Evolutionary conservation across 2,888 invertebrate genomes (phyloP), one percentile per base, ranked within the genome.

Genomic region (Globia sparganii): DNA sequence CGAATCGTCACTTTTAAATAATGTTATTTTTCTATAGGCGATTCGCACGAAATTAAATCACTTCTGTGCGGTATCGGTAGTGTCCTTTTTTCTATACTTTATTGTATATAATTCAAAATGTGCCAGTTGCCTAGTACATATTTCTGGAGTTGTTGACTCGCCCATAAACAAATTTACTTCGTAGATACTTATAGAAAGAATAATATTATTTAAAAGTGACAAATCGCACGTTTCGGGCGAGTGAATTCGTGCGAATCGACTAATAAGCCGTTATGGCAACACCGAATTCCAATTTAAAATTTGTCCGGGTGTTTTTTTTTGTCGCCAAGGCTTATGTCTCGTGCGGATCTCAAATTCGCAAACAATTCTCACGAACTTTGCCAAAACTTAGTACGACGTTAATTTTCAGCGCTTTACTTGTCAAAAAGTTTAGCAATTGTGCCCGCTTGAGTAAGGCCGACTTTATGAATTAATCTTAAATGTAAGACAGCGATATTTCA

Each of bases 361-460:
- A 90, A 89, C 88, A 88, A 86, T 89, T 85, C 81, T 77, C 78
- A 80, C 81, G 81, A 88, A 87, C 86, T 89, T 84, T 59, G 75
- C 64, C 75, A 46, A 86, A 92, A 91, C 88, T 91, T 91, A 87
- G 86, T 88, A 74, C 85, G 86, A 91, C 91, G 91, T 91, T 92
- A 93, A 93, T 94, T 92, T 92, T 87, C 84, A 90, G 85, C 90
- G 92, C 91, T 94, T 94, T 92, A 91, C 93, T 93, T 93, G 93
- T 94, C 94, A 92, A 92, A 93, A 95, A 94, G 90, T 94, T 95
- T 89, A 59, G 88, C 91, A 92, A 93, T 94, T 92, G 93, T 91
- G 90, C 91, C 87, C 89, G 92, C 91, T 92, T 90, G 89, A 87
- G 91, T 89, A 86, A 89, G 86, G 84, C 89, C 83, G 89, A 91